Evolutionary conservation across 92 coral and sea anemone species (phyloP), one percentile per base, ranked within the genome.

Genomic region (Hydrozoanthus gracilis): DNA sequence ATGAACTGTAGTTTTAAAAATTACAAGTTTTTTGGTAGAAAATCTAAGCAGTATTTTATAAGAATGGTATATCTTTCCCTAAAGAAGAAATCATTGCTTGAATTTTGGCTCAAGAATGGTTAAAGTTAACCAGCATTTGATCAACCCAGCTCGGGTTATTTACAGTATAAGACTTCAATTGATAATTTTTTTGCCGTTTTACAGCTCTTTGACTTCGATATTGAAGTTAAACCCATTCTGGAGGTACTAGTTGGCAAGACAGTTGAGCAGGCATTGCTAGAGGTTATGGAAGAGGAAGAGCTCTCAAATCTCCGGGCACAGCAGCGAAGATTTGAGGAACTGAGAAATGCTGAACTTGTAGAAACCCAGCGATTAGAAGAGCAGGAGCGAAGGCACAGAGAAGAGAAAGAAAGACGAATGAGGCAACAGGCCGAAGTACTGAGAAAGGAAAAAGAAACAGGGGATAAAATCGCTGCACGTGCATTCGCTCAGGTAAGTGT

Each of bases 201-300:
- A 7, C 72, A 96, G 98, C 84, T 96, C 64, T 96, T 96, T 66
- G 98, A 96, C 78, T 96, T 96, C 74, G 95, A 96, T 84, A 91
- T 96, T 44, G 98, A 96, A 90, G 98, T 94, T 3, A 96, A 95
- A 87, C 98, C 98, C 62, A 96, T 96, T 78, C 91, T 96, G 10
- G 98, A 96, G 88, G 99, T 96, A 6, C 92, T 96, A 35, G 98
- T 96, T 47, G 99, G 99, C 8, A 96, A 96, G 74, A 96, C 99
- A 7, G 98, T 96, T 11, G 99, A 96, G 79, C 99, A 96, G 82
- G 99, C 99, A 5, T 78, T 96, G 54, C 77, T 96, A 8, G 99
- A 96, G 77, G 99, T 96, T 35, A 96, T 96, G 99, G 99, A 96
- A 87, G 99, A 96, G 73, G 99, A 96, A 56, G 99, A 96, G 79